These are phyloP conservation scores for Epinotia nisella DNA, from an alignment of 2,888 invertebrate species.

Conservation along the genomic window DNA sequence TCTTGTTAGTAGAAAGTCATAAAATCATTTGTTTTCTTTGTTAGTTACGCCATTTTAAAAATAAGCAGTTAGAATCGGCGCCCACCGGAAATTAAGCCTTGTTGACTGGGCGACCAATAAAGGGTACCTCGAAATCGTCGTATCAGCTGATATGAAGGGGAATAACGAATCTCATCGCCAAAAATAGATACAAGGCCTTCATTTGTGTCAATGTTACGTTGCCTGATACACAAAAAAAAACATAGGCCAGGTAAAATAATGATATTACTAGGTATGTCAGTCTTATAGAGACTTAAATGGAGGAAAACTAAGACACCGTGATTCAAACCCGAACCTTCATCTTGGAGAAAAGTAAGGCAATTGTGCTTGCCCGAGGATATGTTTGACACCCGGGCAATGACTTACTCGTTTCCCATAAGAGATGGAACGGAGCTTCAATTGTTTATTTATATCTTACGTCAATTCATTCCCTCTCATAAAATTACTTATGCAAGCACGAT, in stretches of 20 bases:
- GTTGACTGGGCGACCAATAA: conserved; percentile 34
- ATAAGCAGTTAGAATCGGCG: background rate
- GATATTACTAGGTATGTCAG: too few relatives aligned
- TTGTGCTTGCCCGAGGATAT: too few relatives aligned
- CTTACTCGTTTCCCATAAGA: background rate
- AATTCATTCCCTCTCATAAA: background rate
- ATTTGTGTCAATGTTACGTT: background rate
- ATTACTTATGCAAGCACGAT: conserved; percentile 3
- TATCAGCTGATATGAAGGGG: background rate
- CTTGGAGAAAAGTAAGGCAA: too few relatives aligned
- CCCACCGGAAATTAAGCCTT: conserved; percentile 37
- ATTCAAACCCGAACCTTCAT: too few relatives aligned
- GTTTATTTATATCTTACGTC: background rate
- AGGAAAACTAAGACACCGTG: too few relatives aligned
- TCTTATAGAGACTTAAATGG: too few relatives aligned
- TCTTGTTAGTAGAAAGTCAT: background rate
- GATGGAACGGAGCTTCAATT: background rate
- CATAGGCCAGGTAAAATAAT: too few relatives aligned
- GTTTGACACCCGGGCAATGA: too few relatives aligned
- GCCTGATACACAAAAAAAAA: background rate
- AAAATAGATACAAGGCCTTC: background rate
- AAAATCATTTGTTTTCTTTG: background rate
- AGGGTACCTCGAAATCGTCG: conserved; percentile 1
- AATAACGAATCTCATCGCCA: background rate
- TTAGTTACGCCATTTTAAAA: background rate